These are phyloP conservation scores for Enhydra lutris DNA, from an alignment of 2,113 vertebrate species.

Conservation along the genomic window DNA sequence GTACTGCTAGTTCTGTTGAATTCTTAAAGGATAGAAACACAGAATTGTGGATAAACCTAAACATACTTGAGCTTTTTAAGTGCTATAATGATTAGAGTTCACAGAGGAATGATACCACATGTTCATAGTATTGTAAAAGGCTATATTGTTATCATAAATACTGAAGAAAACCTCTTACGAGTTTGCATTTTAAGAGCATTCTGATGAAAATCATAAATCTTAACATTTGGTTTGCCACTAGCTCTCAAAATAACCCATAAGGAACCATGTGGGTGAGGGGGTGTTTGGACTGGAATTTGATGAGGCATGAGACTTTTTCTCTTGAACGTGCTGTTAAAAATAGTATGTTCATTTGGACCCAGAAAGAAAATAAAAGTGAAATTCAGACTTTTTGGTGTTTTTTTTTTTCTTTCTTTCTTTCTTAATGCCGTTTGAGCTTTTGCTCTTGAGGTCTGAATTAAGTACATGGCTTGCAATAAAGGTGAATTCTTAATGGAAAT, in stretches of 20 bases:
- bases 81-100: neutral
- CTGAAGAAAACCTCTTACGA: neutral
- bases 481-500: neutral
- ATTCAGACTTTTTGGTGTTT: neutral
- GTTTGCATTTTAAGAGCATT: neutral
- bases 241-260: neutral
- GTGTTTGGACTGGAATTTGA: neutral
- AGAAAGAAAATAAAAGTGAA: slow-evolving; percentile 8
- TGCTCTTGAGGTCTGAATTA: neutral
- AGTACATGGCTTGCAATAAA: neutral
- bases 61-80: neutral
- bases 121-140: neutral
- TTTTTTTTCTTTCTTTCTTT: neutral
- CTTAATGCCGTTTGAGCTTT: neutral
- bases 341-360: neutral
- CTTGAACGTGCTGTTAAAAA: neutral
- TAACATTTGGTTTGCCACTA: neutral
- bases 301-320: neutral
- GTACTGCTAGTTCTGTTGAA: slow-evolving; percentile 70
- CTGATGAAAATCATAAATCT: neutral
- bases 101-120: neutral
- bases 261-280: neutral
- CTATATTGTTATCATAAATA: neutral
- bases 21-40: neutral
- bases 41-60: neutral